A percentile compares a stretch with the other conserved stretches of the same genome.
These are phyloP conservation scores for Mylabris sibirica DNA, from an alignment of 2,888 invertebrate species.

Conservation along the genomic window DNA sequence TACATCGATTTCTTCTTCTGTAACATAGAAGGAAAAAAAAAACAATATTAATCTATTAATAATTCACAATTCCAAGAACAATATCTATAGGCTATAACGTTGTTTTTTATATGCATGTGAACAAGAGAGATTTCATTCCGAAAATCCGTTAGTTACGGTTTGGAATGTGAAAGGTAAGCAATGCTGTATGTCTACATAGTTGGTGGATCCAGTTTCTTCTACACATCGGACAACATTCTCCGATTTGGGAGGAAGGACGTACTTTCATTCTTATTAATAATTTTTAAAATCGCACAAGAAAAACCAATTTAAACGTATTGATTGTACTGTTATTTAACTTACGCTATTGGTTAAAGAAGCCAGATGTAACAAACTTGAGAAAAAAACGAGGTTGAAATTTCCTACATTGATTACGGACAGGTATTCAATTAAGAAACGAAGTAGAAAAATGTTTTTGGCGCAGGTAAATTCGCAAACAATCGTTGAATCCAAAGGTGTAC, in stretches of 20 bases:
- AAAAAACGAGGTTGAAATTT: neutral
- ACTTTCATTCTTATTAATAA: constrained; percentile 21
- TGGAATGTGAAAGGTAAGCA: constrained; percentile 47
- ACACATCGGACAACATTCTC: constrained; percentile 40
- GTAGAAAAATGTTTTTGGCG: neutral
- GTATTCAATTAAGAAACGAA: neutral
- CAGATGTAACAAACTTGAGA: neutral
- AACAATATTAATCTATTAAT: constrained; percentile 5
- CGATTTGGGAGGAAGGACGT: constrained; percentile 33
- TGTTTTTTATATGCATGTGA: constrained; percentile 2
- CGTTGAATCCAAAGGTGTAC: neutral
- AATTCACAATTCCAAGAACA: constrained; percentile 1
- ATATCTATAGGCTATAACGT: constrained; percentile 12
- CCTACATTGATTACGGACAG: neutral
- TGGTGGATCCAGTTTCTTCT: constrained; percentile 46
- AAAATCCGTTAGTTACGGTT: constrained; percentile 41
- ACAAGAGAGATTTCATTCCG: constrained; percentile 20
- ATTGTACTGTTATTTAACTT: neutral
- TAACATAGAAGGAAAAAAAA: constrained; percentile 57
- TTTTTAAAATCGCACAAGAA: constrained; percentile 1
- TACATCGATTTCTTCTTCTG: constrained; percentile 88
- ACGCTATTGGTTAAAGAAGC: neutral
- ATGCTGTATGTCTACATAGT: constrained; percentile 31
- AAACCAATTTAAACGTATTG: neutral
- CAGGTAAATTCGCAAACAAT: constrained; percentile 5